Conservation (phyloP, 2,888 invertebrate genomes). For the Aquatica leii region DNA sequence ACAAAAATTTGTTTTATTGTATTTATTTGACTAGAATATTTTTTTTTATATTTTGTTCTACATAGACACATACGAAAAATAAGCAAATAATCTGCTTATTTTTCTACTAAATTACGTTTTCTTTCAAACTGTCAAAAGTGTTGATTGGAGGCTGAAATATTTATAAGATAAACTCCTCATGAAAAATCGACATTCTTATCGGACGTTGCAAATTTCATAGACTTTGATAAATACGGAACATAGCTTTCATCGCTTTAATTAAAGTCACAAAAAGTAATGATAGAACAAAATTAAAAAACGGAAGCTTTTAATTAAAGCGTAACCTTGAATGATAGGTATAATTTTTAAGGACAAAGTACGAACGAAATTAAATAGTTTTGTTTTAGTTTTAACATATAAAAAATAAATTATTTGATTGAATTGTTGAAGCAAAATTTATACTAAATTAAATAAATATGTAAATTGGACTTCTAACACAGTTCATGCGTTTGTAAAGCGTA, state of each 20-base stretch:
- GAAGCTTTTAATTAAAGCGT: slow-evolving; percentile 56
- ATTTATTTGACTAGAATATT: too few species aligned
- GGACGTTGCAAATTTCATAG: slow-evolving; percentile 34
- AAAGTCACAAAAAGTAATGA: slow-evolving; percentile 55
- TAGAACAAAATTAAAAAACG: slow-evolving; percentile 56
- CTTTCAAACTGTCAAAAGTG: slow-evolving; percentile 10
- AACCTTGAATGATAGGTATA: slow-evolving; percentile 52
- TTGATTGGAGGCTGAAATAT: slow-evolving; percentile 13
- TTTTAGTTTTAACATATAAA: slow-evolving; percentile 7
- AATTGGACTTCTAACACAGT: slow-evolving; percentile 25
- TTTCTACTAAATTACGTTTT: neutral
- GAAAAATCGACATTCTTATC: slow-evolving; percentile 26
- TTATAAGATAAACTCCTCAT: slow-evolving; percentile 1
- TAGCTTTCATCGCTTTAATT: slow-evolving; percentile 52
- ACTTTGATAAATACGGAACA: slow-evolving; percentile 53
- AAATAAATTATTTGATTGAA: slow-evolving; percentile 10
- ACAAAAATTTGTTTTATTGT: too few species aligned
- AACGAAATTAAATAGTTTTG: too few species aligned
- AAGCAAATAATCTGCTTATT: neutral
- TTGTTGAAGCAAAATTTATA: slow-evolving; percentile 13
- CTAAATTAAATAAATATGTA: slow-evolving; percentile 26
- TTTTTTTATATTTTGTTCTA: too few species aligned
- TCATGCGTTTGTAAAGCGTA: slow-evolving; percentile 30
- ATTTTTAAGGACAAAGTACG: slow-evolving; percentile 44
- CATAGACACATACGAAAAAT: too few species aligned